Conservation (phyloP, 2,113 vertebrate species). For the Tyrannus savana region DNA sequence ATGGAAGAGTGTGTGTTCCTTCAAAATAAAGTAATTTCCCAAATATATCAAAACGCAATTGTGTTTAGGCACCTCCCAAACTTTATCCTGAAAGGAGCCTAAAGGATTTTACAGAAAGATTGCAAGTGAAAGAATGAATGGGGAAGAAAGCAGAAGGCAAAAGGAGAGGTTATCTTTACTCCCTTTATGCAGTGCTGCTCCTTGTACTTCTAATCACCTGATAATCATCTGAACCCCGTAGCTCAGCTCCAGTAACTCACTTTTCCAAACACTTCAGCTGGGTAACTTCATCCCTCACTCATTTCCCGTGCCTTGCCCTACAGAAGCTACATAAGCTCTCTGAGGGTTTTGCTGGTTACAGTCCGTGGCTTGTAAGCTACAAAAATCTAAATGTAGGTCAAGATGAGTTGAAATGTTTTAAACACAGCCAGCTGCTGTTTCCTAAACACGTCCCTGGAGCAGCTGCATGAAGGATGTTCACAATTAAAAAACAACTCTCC, state of each 20-base stretch:
- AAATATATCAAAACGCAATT: neutral
- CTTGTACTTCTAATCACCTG: conserved; percentile 33
- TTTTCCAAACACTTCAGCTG: conserved; percentile 39
- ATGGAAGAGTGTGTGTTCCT: neutral
- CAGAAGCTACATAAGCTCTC: conserved; percentile 53
- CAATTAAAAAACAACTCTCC: neutral
- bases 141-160: neutral
- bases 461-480: conserved; percentile 54
- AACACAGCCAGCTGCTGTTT: conserved; percentile 19
- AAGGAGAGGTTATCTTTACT: conserved; percentile 12
- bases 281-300: conserved; percentile 56
- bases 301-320: conserved; percentile 21
- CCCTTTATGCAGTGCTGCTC: neutral
- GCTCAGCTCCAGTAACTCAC: conserved; percentile 32
- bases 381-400: conserved; percentile 43
- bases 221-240: conserved; percentile 55
- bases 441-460: conserved; percentile 23
- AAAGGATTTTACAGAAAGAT: neutral
- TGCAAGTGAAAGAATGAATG: neutral
- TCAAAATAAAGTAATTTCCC: neutral
- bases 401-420: conserved; percentile 41
- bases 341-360: conserved; percentile 13
- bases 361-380: neutral
- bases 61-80: neutral
- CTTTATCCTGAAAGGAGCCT: neutral